Evolutionary conservation across 2,888 invertebrate species (phyloP), one percentile per base, ranked within the genome.

Genomic region (Ypsolopha sequella): DNA sequence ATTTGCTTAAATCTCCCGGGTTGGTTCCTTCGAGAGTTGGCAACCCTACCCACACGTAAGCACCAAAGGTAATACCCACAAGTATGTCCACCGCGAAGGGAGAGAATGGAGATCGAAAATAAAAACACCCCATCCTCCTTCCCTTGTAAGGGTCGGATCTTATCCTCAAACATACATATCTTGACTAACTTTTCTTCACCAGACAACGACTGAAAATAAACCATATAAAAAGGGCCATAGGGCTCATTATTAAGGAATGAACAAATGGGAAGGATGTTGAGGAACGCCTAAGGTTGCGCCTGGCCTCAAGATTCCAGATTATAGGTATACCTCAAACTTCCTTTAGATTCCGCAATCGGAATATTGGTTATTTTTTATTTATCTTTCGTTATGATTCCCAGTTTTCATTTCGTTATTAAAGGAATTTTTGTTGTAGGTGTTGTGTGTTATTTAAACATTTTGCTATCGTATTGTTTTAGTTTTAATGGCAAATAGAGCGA

Each of bases 21-120:
- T n/a, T n/a, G n/a, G n/a, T n/a, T n/a, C n/a, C n/a, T n/a, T n/a
- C n/a, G n/a, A n/a, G n/a, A n/a, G n/a, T n/a, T n/a, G n/a, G n/a
- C n/a, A n/a, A n/a, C n/a, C n/a, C n/a, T n/a, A n/a, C n/a, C n/a
- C n/a, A 24, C 24, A 24, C 24, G 24, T 24, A 24, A 24, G 24
- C 24, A 4, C 24, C 24, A 24, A 24, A 24, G 24, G 24, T 24
- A 24, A 24, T 24, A 24, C 24, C 2, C 24, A 24, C 24, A 76
- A 75, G 79, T 78, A 78, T 77, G 79, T 78, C 78, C 78, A 70
- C 65, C 68, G 47, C 61, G 61, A 71, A 70, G 67, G 61, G 73
- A 71, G 62, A 58, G 64, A 65, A 67, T 72, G 70, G 73, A 75
- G 76, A 78, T 78, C 75, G 80, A 78, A 82, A 81, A 82, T 82